Conservation (phyloP, 2,797 vertebrate species). For the Chaetodon trifasciatus region DNA sequence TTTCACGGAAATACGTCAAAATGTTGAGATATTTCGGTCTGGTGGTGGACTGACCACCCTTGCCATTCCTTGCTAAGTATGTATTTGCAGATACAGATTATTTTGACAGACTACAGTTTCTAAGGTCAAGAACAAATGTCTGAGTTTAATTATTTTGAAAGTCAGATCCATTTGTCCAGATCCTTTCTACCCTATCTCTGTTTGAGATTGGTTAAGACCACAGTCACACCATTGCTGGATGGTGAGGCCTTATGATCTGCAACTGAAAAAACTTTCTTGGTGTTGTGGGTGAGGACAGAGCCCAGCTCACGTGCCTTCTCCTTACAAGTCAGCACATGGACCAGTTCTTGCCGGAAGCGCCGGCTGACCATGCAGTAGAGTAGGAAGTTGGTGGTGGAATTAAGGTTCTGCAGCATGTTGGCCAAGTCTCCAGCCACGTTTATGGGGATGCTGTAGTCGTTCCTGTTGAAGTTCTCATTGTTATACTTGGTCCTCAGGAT, state of each 20-base stretch:
- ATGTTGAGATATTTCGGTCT: not conserved
- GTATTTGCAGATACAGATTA: not conserved
- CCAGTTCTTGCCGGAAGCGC: slow-evolving; percentile 81
- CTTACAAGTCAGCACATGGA: slow-evolving; percentile 66
- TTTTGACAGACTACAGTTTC: slow-evolving; percentile 1
- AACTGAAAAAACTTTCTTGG: slow-evolving; percentile 83
- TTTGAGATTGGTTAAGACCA: no score
- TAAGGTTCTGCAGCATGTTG: slow-evolving; percentile 89
- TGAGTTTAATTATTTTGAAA: not conserved
- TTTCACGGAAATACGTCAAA: not conserved
- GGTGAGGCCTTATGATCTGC: slow-evolving; percentile 36
- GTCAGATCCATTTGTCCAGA: slow-evolving; percentile 1
- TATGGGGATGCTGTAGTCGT: slow-evolving; percentile 83
- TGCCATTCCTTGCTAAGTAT: not conserved
- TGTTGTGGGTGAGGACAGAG: slow-evolving; percentile 74
- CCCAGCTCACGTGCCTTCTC: slow-evolving; percentile 43
- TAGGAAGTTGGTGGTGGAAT: slow-evolving; percentile 87
- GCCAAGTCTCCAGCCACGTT: slow-evolving; percentile 83
- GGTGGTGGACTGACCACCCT: not conserved
- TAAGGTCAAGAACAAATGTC: not conserved
- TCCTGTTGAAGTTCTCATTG: slow-evolving; percentile 75
- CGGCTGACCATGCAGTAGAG: slow-evolving; percentile 87
- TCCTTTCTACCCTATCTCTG: slow-evolving; percentile 20
- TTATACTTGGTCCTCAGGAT: slow-evolving; percentile 86
- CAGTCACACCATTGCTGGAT: slow-evolving; percentile 26